Base-by-base conservation (phyloP, 2,888 invertebrate species). In the Lochmaea crataegi region DNA sequence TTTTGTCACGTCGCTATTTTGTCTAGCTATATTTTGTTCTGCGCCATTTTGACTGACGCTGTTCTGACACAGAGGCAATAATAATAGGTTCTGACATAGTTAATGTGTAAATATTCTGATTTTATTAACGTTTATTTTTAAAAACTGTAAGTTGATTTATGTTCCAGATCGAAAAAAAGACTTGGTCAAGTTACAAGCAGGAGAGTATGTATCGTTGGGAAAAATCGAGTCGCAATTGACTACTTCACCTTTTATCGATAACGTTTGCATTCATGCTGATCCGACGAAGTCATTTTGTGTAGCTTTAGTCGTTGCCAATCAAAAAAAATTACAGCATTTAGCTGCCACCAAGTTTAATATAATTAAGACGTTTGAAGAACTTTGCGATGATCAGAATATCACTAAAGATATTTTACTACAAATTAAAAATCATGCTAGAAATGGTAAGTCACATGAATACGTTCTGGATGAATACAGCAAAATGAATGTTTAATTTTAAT, bases 181-280 rank as follows among this genome's bases (percentile, higher is more conserved):
- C 89, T 90, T 99, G 79, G 97, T 99, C 53, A 99, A 99, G 87
- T 90, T 99, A 69, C 97, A 98, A 87, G 94, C 96, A 53, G 99
- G 99, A 76, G 99, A 99, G 88, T 99, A 99, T 87, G 96, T 99
- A 26, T 98, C 98, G 0, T 90, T 99, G 65, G 97, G 97, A 76
- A 97, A 97, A 88, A 96, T 98, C 56, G 99, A 99, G 85, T 93
- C 97, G 0, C 95, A 95, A 84, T 88, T 99, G 81, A 97, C 98
- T 87, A 96, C 98, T 12, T 96, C 94, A 82, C 93, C 97, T 12
- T 87, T 97, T 38, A 94, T 99, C 65, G 99, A 99, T 86, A 98
- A 98, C 88, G 94, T 98, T 85, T 99, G 98, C 86, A 94, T 98
- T 68, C 96, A 96, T 87, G 99, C 97, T 16, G 96, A 98, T 88